A percentile compares a stretch with the other conserved stretches of the same genome.
Conservation (phyloP, 2,113 vertebrate genomes). For the Istiophorus platypterus region DNA sequence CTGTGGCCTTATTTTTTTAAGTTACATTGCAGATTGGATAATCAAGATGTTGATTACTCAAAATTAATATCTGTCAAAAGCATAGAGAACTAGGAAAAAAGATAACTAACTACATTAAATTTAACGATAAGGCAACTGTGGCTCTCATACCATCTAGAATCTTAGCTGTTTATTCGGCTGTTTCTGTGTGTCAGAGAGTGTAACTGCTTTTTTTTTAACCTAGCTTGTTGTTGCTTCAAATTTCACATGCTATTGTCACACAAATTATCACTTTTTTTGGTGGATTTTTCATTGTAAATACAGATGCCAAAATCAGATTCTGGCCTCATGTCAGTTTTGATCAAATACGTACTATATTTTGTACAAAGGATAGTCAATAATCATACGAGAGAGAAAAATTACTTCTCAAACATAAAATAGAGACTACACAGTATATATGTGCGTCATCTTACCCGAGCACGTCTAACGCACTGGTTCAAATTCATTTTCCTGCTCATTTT, state of each 20-base stretch:
- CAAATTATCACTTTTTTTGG: no score
- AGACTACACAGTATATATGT: background rate
- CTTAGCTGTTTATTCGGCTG: background rate
- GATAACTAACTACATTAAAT: no score
- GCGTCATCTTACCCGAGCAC: conserved; percentile 23
- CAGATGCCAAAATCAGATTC: background rate
- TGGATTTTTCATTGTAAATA: background rate
- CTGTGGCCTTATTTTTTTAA: background rate
- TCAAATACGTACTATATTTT: background rate
- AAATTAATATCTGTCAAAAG: background rate
- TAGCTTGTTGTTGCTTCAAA: background rate
- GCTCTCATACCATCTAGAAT: no score
- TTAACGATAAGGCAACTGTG: no score
- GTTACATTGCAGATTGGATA: background rate
- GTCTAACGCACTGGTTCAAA: conserved; percentile 33
- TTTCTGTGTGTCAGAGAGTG: background rate
- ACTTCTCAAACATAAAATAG: background rate
- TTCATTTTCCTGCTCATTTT: conserved; percentile 41
- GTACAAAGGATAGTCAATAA: background rate
- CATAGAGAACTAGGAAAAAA: no score
- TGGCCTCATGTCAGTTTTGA: background rate
- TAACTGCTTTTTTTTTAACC: background rate
- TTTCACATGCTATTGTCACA: background rate
- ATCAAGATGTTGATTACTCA: background rate
- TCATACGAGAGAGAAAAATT: background rate